Percentiles rank a stretch among this genome's conserved stretches.
These are phyloP conservation scores for Polyommatus icarus DNA, from an alignment of 2,888 invertebrate species.

Conservation along the genomic window DNA sequence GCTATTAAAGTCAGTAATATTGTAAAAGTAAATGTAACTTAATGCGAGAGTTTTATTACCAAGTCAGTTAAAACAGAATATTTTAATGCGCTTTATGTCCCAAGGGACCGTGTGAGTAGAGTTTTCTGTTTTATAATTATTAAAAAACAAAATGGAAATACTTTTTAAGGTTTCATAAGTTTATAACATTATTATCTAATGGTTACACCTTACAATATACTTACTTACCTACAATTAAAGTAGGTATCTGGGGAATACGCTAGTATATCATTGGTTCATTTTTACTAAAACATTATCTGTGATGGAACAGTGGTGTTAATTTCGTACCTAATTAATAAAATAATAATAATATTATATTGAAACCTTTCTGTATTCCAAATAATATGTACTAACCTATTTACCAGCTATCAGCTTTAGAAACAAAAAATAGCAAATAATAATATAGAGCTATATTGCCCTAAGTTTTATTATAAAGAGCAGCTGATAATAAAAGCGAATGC, in stretches of 20 bases:
- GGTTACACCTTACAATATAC: background rate
- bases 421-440: too few species aligned
- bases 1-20: too few species aligned
- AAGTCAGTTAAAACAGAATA: constrained; percentile 2
- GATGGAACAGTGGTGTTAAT: too few species aligned
- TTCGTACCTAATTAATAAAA: too few species aligned
- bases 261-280: too few species aligned
- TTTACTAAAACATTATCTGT: too few species aligned
- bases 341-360: too few species aligned
- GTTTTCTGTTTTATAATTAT: constrained; percentile 2
- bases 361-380: too few species aligned
- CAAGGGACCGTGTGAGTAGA: background rate
- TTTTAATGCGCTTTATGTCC: background rate
- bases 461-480: background rate
- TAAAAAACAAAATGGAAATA: background rate
- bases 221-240: too few species aligned
- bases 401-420: too few species aligned
- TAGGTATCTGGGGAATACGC: too few species aligned
- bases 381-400: too few species aligned
- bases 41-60: background rate
- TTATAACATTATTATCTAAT: background rate
- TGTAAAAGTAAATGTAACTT: background rate
- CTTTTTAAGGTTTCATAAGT: background rate
- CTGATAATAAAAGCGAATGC: constrained; percentile 4
- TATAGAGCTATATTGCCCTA: background rate